A percentile compares a stretch with the other conserved stretches of the same genome.
Conservation (phyloP, 2,888 invertebrate species). For the Pyrocoelia pectoralis region DNA sequence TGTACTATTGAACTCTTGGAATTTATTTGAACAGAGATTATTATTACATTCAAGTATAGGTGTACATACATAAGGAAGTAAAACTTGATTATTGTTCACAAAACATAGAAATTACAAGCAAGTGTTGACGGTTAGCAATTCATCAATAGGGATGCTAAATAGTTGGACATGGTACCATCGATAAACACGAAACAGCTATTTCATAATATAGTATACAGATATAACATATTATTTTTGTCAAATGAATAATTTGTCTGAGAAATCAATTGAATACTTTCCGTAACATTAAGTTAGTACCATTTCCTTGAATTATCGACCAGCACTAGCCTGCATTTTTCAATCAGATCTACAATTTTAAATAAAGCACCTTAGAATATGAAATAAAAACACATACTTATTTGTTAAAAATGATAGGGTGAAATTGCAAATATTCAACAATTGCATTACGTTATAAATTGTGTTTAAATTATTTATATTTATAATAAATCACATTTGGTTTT, state of each 20-base stretch:
- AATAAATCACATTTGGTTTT: background rate
- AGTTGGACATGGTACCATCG: conserved; percentile 7
- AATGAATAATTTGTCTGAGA: background rate
- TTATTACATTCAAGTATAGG: conserved; percentile 14
- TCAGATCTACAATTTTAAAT: background rate
- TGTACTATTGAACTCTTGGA: conserved; percentile 16
- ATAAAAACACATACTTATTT: conserved; percentile 8
- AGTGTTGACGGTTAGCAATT: conserved; percentile 14
- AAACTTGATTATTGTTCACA: conserved; percentile 10
- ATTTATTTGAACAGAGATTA: conserved; percentile 20
- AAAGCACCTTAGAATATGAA: background rate
- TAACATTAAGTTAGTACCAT: background rate
- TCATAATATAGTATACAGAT: background rate
- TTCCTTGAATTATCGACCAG: background rate
- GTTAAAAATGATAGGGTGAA: background rate
- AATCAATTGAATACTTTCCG: background rate
- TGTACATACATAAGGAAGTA: conserved; percentile 13
- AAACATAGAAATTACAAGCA: conserved; percentile 20
- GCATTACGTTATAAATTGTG: conserved; percentile 2
- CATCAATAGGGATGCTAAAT: conserved; percentile 5
- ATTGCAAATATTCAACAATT: background rate
- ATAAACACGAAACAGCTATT: conserved; percentile 11
- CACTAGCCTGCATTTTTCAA: conserved; percentile 9
- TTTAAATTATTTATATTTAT: too few relatives aligned
- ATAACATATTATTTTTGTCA: too few relatives aligned